A percentile compares a stretch with the other conserved stretches of the same genome.
These are phyloP conservation scores for Buphagus erythrorhynchus DNA, from an alignment of 2,797 vertebrate genomes.

Conservation along the genomic window DNA sequence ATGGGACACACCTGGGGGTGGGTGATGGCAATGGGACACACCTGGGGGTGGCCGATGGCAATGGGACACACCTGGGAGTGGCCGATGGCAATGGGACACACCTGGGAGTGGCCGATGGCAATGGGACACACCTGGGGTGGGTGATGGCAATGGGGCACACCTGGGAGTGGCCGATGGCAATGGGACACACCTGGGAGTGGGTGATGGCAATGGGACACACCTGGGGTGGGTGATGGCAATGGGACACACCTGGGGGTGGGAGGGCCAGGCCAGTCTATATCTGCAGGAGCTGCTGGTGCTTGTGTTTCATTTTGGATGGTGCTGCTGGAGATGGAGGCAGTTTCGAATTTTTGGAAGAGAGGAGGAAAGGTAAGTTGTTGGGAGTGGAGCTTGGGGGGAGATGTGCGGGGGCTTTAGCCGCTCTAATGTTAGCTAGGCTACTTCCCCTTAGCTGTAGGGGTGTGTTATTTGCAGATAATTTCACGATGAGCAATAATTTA, in stretches of 20 bases:
- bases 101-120: background rate
- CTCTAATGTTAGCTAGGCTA: accelerated
- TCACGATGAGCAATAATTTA: accelerated
- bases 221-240: background rate
- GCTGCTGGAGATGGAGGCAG: accelerated
- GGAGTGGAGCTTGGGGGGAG: background rate
- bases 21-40: background rate
- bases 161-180: background rate
- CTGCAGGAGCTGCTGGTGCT: accelerated
- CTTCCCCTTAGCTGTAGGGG: accelerated
- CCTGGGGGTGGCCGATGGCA: background rate
- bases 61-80: background rate
- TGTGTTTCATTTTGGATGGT: accelerated
- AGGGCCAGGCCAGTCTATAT: background rate
- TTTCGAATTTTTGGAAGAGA: accelerated
- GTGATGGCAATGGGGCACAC: background rate
- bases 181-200: background rate
- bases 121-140: background rate
- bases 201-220: background rate
- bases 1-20: background rate
- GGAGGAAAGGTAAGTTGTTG: accelerated
- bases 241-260: background rate
- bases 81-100: no score
- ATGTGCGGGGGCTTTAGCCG: accelerated
- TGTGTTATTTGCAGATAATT: accelerated